Evolutionary conservation across 2,797 vertebrate genomes (phyloP).

Genomic region (Pteropus rufus): DNA sequence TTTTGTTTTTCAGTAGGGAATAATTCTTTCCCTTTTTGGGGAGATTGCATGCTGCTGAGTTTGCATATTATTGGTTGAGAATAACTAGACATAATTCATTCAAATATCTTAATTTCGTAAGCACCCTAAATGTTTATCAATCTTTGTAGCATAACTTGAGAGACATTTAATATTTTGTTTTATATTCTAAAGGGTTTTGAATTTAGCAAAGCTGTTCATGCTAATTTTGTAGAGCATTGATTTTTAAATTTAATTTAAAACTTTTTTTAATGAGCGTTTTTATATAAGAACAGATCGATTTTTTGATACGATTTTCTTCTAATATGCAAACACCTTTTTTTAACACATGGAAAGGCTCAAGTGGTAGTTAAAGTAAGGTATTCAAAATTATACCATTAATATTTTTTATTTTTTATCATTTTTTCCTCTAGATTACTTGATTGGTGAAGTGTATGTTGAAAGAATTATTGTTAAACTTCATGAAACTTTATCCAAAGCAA

Average conservation of each 20-base stretch:
- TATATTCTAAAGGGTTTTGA: slow-evolving; percentile 17
- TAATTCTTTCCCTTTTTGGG: neutral
- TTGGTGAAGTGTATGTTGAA: slow-evolving; percentile 91
- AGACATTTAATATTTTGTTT: slow-evolving; percentile 18
- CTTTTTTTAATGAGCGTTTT: neutral
- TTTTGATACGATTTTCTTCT: neutral
- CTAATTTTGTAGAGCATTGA: neutral
- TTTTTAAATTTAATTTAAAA: slow-evolving; percentile 22
- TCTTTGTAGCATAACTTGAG: neutral
- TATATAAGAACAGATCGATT: neutral
- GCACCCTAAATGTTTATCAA: neutral
- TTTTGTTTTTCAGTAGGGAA: neutral
- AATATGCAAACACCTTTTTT: neutral
- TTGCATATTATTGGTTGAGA: slow-evolving; percentile 8
- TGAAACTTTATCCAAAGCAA: slow-evolving; percentile 90
- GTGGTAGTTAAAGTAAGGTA: neutral
- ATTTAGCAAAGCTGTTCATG: neutral
- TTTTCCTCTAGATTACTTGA: slow-evolving; percentile 87
- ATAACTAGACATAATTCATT: neutral
- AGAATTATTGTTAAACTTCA: slow-evolving; percentile 95
- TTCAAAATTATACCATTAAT: slow-evolving; percentile 40
- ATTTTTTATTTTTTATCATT: slow-evolving; percentile 37
- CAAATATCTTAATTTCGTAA: slow-evolving; percentile 23
- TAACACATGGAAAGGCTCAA: neutral
- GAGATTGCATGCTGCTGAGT: neutral